Evolutionary conservation across 2,113 vertebrate species (phyloP).

Genomic region (Dasyornis broadbenti): DNA sequence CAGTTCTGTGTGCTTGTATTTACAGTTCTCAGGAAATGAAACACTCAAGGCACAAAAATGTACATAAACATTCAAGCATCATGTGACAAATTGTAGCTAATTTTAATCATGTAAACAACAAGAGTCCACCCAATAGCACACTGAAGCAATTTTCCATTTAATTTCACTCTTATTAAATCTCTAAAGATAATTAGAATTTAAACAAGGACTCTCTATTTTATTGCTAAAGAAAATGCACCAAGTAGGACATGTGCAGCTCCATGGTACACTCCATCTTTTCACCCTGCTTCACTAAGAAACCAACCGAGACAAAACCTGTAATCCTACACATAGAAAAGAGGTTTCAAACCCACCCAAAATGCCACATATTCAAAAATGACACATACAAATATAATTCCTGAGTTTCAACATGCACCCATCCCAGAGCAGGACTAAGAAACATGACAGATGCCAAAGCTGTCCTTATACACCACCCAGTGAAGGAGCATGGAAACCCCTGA

Average conservation of each 20-base stretch:
- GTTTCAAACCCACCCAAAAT: neutral
- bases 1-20: neutral
- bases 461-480: neutral
- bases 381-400: neutral
- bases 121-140: neutral
- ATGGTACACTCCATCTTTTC: neutral
- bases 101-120: constrained; percentile 51
- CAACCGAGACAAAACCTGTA: neutral
- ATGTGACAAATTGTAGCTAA: neutral
- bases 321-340: fast-evolving
- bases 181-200: neutral
- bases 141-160: constrained; percentile 14
- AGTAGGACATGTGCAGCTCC: neutral
- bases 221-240: neutral
- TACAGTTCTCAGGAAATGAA: constrained; percentile 23
- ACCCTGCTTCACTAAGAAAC: neutral
- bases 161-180: constrained; percentile 11
- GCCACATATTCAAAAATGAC: neutral
- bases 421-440: neutral
- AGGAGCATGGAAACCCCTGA: neutral
- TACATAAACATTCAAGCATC: constrained; percentile 24
- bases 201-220: neutral
- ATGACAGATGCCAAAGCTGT: neutral
- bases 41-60: constrained; percentile 39
- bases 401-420: neutral